Base-by-base conservation (phyloP, 2,113 vertebrate genomes). In the Seriola dumerili region DNA sequence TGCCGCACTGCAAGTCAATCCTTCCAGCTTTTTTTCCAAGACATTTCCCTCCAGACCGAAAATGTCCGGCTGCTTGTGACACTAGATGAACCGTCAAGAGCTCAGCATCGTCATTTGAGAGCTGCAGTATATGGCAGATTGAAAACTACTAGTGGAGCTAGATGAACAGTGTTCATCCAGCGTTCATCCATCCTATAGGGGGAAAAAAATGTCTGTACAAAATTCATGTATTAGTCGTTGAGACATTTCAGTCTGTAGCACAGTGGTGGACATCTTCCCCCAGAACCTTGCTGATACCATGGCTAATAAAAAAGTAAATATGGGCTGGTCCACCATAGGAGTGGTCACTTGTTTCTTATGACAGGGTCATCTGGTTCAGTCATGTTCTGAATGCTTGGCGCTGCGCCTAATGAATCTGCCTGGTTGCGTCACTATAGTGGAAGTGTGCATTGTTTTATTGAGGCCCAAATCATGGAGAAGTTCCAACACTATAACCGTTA, bases 391-490 rank as follows among this genome's bases (percentile, higher is more conserved):
- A 69, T 38, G 50, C 55, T 71, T 87, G 84, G 85, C 69, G 4
- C 29, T 0, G 4, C 0, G 69, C 90, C 90, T 83, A 90, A 87
- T 91, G 84, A 79, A 64, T 81, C 58, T 32, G 59, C 48, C 62
- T 29, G 42, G 40, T 75, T 65, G 54, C 76, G 59, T 83, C 50
- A 55, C 50, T 32, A 10, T 16, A 64, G 72, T 81, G 80, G 84
- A 87, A 69, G 76, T 78, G 36, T 25, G 69, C 76, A 87, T 93
- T 92, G 91, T 92, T 89, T 78, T 25, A 46, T 23, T 32, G 77
- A 65, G 50, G 65, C 69, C 65, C 70, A 54, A n/a, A 74, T 74
- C 58, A 64, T 87, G 85, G 89, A 90, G 52, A 70, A 23, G 40
- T n/a, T 88, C 89, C 90, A 89, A 64, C 58, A 76, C 62, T 54